Conservation (phyloP, 2,797 vertebrate species). For the Falco biarmicus region DNA sequence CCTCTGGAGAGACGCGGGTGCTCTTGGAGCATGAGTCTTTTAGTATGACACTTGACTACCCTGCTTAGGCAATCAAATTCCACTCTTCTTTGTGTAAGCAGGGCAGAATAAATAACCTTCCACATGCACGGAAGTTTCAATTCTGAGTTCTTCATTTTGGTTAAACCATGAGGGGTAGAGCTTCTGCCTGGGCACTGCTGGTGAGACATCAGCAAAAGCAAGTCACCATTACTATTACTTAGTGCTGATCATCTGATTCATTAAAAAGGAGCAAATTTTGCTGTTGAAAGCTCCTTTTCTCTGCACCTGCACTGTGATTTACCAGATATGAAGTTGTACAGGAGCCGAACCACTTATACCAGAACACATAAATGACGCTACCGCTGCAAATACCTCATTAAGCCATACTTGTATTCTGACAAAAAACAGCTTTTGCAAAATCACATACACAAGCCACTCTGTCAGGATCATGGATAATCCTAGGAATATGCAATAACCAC, state of each 20-base stretch:
- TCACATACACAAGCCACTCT: not conserved
- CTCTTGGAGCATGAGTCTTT: not conserved
- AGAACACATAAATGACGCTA: not conserved
- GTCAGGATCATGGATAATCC: slow-evolving; percentile 21
- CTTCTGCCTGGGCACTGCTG: not conserved
- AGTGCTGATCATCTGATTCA: not conserved
- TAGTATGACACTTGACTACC: not conserved
- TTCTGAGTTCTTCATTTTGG: not conserved
- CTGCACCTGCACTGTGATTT: not conserved
- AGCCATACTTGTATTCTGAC: not conserved
- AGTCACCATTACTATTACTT: not conserved
- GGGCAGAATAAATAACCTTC: not conserved
- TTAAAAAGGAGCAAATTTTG: not conserved
- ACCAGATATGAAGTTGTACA: not conserved
- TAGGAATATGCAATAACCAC: not conserved
- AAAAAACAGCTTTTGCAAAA: slow-evolving; percentile 26
- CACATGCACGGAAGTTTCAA: not conserved
- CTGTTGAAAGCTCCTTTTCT: not conserved
- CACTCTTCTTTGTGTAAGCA: not conserved
- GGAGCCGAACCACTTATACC: not conserved
- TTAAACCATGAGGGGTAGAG: not conserved
- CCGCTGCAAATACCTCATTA: slow-evolving; percentile 7
- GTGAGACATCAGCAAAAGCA: not conserved
- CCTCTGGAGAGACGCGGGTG: not conserved
- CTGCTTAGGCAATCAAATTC: not conserved